Conservation (phyloP, 1,140 invertebrate species). For the Araneus ventricosus region DNA sequence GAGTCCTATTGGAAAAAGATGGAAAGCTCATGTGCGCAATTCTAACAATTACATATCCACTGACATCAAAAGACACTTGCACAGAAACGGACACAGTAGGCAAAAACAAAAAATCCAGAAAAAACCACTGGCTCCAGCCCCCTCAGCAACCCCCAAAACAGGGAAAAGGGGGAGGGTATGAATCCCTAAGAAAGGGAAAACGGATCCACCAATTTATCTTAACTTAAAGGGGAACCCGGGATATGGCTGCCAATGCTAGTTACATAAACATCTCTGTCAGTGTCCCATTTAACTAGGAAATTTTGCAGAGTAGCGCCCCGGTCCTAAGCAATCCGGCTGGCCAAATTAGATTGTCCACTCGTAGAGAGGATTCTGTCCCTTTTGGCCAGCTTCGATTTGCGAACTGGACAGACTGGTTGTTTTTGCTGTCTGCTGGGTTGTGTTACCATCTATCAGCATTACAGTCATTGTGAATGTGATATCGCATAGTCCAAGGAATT, state of each 20-base stretch:
- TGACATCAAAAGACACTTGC: slow-evolving; percentile 42
- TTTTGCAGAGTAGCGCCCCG: slow-evolving; percentile 67
- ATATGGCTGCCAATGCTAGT: slow-evolving; percentile 74
- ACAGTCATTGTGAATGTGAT: slow-evolving; percentile 63
- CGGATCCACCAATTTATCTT: slow-evolving; percentile 68
- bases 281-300: slow-evolving; percentile 74
- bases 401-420: slow-evolving; percentile 68
- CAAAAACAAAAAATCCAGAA: slow-evolving; percentile 1
- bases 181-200: slow-evolving; percentile 28
- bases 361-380: slow-evolving; percentile 68
- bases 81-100: slow-evolving; percentile 13
- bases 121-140: slow-evolving; percentile 57
- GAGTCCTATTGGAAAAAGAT: slow-evolving; percentile 55
- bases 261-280: slow-evolving; percentile 74
- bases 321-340: slow-evolving; percentile 21
- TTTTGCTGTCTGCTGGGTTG: slow-evolving; percentile 55
- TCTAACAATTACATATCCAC: slow-evolving; percentile 69
- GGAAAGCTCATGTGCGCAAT: slow-evolving; percentile 56
- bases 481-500: slow-evolving; percentile 19
- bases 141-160: neutral
- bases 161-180: neutral
- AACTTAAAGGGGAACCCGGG: slow-evolving; percentile 63
- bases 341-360: slow-evolving; percentile 69
- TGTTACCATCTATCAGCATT: slow-evolving; percentile 69
- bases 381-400: slow-evolving; percentile 74